Evolutionary conservation across 2,797 vertebrate genomes (phyloP).

Genomic region (Neosilurus mollespiculum): DNA sequence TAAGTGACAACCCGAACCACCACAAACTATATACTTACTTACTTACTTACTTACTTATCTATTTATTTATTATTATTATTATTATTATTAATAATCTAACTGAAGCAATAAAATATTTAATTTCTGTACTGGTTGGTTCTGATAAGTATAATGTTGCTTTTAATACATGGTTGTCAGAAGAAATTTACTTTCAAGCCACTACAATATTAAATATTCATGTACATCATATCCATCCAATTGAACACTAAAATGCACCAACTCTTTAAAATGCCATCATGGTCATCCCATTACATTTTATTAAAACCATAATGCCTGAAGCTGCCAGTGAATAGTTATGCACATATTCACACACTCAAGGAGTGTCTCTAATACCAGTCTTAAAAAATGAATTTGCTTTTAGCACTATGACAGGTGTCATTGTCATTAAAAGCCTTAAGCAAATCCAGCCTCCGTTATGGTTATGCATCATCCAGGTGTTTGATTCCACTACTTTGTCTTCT

Average conservation of each 20-base stretch:
- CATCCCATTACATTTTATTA: conserved; percentile 21
- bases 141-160: neutral
- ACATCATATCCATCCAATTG: neutral
- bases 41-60: no score
- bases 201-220: neutral
- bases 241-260: neutral
- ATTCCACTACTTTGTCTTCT: neutral
- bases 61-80: no score
- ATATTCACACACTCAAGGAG: neutral
- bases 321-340: conserved; percentile 19
- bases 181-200: neutral
- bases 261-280: conserved; percentile 26
- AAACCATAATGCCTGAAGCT: conserved; percentile 30
- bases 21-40: neutral
- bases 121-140: neutral
- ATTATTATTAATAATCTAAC: neutral
- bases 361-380: neutral
- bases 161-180: conserved; percentile 8
- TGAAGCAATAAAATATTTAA: neutral
- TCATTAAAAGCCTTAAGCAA: conserved; percentile 12
- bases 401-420: conserved; percentile 10
- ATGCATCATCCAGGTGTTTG: conserved; percentile 5
- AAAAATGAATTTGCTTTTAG: conserved; percentile 21
- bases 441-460: conserved; percentile 1
- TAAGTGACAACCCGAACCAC: neutral